These are phyloP conservation scores for Meleagris gallopavo DNA, from an alignment of 2,113 vertebrate species.

Conservation along the genomic window DNA sequence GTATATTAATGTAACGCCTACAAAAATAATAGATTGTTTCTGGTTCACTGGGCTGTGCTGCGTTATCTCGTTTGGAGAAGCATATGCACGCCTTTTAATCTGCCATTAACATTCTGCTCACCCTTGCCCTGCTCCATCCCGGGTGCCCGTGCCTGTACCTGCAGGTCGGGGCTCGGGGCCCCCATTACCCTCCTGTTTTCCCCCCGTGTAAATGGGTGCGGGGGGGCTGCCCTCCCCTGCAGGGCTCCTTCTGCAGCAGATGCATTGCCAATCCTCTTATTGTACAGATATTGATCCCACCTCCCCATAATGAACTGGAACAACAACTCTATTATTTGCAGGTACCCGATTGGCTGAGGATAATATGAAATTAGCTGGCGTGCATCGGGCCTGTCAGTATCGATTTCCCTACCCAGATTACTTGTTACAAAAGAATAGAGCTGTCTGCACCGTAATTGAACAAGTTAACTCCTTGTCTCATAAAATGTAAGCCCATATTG, in stretches of 20 bases:
- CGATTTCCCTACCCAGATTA: constrained; percentile 98
- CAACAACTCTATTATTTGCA: constrained; percentile 94
- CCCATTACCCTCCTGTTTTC: constrained; percentile 29
- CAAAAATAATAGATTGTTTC: constrained; percentile 32
- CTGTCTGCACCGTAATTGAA: constrained; percentile 99
- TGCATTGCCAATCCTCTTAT: constrained; percentile 77
- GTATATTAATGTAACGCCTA: constrained; percentile 10
- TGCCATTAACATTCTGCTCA: constrained; percentile 41
- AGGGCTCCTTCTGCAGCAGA: constrained; percentile 70
- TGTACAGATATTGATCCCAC: constrained; percentile 88
- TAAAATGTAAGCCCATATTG: constrained; percentile 98
- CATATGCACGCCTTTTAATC: constrained; percentile 34
- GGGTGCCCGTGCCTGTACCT: constrained; percentile 60
- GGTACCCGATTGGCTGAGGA: constrained; percentile 90
- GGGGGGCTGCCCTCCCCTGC: constrained; percentile 63
- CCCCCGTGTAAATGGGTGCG: constrained; percentile 37
- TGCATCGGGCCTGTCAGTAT: constrained; percentile 95
- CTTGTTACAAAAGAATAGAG: constrained; percentile 99
- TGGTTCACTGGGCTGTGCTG: not conserved
- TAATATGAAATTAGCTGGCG: constrained; percentile 99
- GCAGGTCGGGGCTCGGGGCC: constrained; percentile 25
- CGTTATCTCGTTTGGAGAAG: not conserved
- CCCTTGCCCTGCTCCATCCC: constrained; percentile 19
- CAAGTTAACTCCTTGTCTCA: constrained; percentile 99
- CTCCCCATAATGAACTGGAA: constrained; percentile 94